These are phyloP conservation scores for Phalacrocorax pelagicus DNA, from an alignment of 2,113 vertebrate genomes.

Conservation along the genomic window DNA sequence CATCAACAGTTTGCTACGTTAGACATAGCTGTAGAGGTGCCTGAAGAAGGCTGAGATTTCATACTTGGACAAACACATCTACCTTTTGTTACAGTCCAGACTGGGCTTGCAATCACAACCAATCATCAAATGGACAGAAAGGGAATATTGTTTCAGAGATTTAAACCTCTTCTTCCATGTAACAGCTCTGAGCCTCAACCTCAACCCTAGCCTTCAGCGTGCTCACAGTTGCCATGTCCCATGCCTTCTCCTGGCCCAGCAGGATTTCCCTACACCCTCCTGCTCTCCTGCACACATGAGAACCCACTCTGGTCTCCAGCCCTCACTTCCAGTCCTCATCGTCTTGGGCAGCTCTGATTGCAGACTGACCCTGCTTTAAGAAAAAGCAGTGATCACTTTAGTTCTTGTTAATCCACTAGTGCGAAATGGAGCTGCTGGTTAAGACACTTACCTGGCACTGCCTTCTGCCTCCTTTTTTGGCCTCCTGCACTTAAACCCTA, in stretches of 20 bases:
- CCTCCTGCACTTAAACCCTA: not conserved
- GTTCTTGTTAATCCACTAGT: not conserved
- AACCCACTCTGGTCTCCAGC: not conserved
- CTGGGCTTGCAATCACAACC: not conserved
- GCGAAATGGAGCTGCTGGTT: not conserved
- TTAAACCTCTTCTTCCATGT: not conserved
- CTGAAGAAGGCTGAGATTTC: not conserved
- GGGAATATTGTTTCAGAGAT: not conserved
- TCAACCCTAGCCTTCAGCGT: not conserved
- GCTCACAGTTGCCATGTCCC: accelerated
- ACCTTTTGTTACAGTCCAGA: not conserved
- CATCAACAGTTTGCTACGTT: not conserved
- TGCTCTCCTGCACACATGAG: not conserved
- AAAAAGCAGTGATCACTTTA: not conserved
- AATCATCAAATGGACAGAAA: not conserved
- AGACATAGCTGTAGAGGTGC: not conserved
- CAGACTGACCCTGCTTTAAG: not conserved
- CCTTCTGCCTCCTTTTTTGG: not conserved
- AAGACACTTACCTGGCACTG: not conserved
- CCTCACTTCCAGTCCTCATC: not conserved
- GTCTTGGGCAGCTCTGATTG: not conserved
- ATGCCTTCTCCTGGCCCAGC: not conserved
- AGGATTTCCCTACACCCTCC: not conserved
- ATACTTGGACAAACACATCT: not conserved
- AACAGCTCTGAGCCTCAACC: not conserved